Conservation (phyloP, 2,888 invertebrate species). For the Clostera curtula region DNA sequence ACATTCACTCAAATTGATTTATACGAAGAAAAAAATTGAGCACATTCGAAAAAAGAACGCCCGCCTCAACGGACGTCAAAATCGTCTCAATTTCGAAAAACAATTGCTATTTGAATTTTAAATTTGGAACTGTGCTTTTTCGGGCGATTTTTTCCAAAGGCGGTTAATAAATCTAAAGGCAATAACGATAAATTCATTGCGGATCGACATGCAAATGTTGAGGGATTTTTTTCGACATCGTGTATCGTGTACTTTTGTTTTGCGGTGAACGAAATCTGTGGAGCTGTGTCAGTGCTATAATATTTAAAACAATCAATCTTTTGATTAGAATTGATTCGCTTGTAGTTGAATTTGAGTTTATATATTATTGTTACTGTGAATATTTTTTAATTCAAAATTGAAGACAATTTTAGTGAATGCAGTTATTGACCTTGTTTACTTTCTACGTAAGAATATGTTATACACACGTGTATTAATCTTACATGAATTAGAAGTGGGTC, state of each 20-base stretch:
- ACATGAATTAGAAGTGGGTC: too few relatives aligned
- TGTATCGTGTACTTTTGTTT: constrained; percentile 50
- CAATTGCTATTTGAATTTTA: constrained; percentile 70
- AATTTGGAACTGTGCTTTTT: constrained; percentile 63
- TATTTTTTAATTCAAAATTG: too few relatives aligned
- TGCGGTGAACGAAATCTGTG: constrained; percentile 21
- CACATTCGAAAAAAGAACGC: constrained; percentile 40
- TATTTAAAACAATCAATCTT: too few relatives aligned
- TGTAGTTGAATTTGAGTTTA: too few relatives aligned
- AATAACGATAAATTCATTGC: constrained; percentile 75
- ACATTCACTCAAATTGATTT: constrained; percentile 53
- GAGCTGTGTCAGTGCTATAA: constrained; percentile 28
- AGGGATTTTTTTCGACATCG: constrained; percentile 62
- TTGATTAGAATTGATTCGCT: too few relatives aligned
- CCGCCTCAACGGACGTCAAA: constrained; percentile 65
- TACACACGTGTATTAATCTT: too few relatives aligned
- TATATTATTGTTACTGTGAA: too few relatives aligned
- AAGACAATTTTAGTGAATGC: too few relatives aligned
- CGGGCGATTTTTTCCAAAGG: constrained; percentile 63
- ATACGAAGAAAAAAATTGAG: constrained; percentile 31
- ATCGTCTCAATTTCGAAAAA: constrained; percentile 71
- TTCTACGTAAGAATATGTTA: too few relatives aligned
- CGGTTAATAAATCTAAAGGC: constrained; percentile 66
- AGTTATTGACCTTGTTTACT: too few relatives aligned
- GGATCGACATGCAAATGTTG: constrained; percentile 72